A percentile compares a stretch with the other conserved stretches of the same genome.
These are phyloP conservation scores for Phengaris alcon DNA, from an alignment of 2,888 invertebrate species.

Conservation along the genomic window DNA sequence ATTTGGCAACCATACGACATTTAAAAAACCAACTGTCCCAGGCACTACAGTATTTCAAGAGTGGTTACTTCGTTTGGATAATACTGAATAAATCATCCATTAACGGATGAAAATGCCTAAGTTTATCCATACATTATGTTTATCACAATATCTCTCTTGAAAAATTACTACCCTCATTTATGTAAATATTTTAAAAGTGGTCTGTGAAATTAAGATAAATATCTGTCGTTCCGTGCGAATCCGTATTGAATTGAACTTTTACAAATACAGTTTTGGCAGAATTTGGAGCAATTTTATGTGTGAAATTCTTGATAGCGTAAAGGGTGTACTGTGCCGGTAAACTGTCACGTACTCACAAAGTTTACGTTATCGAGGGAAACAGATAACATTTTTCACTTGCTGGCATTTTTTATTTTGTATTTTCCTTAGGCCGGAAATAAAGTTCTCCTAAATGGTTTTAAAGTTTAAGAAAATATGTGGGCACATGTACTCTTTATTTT, in stretches of 20 bases:
- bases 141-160: background rate
- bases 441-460: background rate
- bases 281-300: conserved; percentile 21
- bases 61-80: no score
- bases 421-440: background rate
- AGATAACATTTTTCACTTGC: background rate
- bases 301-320: conserved; percentile 14
- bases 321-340: conserved; percentile 18
- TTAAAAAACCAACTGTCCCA: no score
- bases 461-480: background rate
- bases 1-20: no score
- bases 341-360: conserved; percentile 1
- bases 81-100: no score
- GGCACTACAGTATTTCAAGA: no score
- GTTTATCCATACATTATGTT: background rate
- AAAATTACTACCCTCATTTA: background rate
- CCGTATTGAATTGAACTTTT: conserved; percentile 22
- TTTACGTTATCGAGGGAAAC: background rate
- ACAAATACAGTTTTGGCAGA: conserved; percentile 23
- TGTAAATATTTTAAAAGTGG: background rate
- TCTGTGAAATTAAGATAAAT: conserved; percentile 11
- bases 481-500: background rate
- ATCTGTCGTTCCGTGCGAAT: conserved; percentile 8
- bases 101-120: no score
- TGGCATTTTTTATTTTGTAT: background rate